Percentiles rank a stretch among this genome's conserved stretches.
Evolutionary conservation across 2,797 vertebrate genomes (phyloP).

Genomic region (Ctenosaura bakeri): DNA sequence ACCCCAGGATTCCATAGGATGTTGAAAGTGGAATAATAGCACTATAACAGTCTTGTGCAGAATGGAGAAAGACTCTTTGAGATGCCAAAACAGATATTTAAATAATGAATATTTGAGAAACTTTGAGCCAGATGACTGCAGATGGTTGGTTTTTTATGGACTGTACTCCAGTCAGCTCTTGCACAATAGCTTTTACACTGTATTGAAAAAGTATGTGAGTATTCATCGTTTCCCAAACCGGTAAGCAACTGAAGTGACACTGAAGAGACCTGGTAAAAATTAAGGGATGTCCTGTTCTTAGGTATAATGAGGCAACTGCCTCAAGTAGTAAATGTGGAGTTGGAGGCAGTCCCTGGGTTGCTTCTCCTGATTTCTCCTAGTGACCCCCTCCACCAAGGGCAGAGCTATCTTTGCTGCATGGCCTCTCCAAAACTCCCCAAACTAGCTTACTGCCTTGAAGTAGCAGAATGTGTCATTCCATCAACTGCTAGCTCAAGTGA

Average conservation of each 20-base stretch:
- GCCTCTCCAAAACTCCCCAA: neutral
- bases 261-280: neutral
- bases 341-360: neutral
- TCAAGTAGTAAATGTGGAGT: neutral
- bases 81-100: neutral
- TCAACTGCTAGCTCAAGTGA: neutral
- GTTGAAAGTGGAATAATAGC: too few species aligned
- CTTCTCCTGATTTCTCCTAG: neutral
- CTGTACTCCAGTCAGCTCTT: neutral
- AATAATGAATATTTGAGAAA: neutral
- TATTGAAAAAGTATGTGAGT: neutral
- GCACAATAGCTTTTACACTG: constrained; percentile 1
- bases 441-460: neutral
- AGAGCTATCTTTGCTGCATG: too few species aligned
- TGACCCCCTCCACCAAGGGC: neutral
- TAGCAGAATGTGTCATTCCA: neutral
- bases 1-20: too few species aligned
- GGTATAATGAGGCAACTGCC: neutral
- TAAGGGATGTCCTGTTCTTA: neutral
- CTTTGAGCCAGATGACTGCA: neutral
- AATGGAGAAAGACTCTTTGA: neutral
- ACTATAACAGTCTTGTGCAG: too few species aligned
- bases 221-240: neutral
- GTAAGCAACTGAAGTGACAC: neutral
- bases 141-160: neutral